A percentile compares a stretch with the other conserved stretches of the same genome.
These are phyloP conservation scores for Ornithorhynchus anatinus DNA, from an alignment of 2,113 vertebrate species.

Conservation along the genomic window DNA sequence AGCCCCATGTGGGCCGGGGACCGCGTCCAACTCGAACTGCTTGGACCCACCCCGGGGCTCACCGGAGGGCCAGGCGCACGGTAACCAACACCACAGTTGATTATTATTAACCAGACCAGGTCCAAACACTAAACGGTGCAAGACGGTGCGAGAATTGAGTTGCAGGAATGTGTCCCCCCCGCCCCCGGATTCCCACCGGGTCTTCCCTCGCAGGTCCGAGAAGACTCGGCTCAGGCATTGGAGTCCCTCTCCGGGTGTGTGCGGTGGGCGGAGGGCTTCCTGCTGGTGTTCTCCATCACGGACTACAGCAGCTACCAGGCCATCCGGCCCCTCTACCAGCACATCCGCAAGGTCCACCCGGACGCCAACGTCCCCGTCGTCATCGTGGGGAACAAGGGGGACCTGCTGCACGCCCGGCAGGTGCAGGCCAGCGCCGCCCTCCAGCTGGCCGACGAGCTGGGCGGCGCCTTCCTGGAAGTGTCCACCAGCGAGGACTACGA, in stretches of 20 bases:
- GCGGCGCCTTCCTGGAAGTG: constrained; percentile 77
- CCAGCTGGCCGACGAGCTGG: constrained; percentile 76
- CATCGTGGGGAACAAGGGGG: constrained; percentile 80
- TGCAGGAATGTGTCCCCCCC: too few relatives aligned
- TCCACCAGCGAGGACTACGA: constrained; percentile 79
- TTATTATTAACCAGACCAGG: too few relatives aligned
- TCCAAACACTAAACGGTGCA: too few relatives aligned
- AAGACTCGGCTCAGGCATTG: constrained; percentile 48
- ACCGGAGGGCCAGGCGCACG: too few relatives aligned
- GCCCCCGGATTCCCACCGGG: too few relatives aligned
- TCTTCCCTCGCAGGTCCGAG: constrained; percentile 63
- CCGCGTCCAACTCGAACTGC: too few relatives aligned
- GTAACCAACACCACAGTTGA: too few relatives aligned
- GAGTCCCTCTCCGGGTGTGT: constrained; percentile 70
- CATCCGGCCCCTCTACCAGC: constrained; percentile 72
- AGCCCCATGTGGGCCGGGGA: too few relatives aligned
- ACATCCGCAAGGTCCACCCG: constrained; percentile 73
- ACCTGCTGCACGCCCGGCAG: constrained; percentile 76
- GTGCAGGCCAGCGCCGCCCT: constrained; percentile 71
- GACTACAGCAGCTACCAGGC: constrained; percentile 76
- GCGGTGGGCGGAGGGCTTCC: constrained; percentile 82
- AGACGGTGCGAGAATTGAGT: too few relatives aligned
- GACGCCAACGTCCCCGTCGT: constrained; percentile 73
- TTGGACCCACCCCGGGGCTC: too few relatives aligned
- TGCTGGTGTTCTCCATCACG: constrained; percentile 81